phyloP scores from a whole-genome alignment of 1,140 invertebrate species.

The Meloidogyne floridensis region DNA sequence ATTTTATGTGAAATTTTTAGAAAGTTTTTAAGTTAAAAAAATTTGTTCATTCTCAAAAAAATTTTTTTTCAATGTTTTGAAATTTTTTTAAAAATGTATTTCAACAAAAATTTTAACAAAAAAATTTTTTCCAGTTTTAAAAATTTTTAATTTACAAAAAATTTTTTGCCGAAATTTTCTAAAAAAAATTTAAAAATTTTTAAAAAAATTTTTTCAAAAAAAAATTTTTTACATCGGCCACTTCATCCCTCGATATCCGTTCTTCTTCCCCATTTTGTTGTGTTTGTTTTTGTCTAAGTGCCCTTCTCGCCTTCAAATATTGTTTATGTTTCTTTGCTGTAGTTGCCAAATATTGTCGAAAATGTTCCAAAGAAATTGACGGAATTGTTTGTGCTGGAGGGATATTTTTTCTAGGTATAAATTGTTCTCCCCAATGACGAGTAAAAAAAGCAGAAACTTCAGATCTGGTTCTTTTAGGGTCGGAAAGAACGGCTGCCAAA shows the following conservation, averaged over 20 bases:
- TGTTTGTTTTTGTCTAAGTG: constrained; percentile 39
- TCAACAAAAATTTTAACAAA: too few relatives aligned
- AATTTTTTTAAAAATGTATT: too few relatives aligned
- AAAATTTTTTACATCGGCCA: constrained; percentile 72
- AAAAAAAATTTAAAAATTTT: too few relatives aligned
- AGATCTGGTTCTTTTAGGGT: constrained; percentile 79
- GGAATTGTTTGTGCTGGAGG: constrained; percentile 79
- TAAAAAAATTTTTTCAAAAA: too few relatives aligned
- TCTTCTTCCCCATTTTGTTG: constrained; percentile 37
- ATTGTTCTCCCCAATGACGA: constrained; percentile 93
- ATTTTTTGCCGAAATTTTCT: too few relatives aligned
- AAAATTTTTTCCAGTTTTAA: too few relatives aligned
- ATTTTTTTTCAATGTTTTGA: too few relatives aligned
- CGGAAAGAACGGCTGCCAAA: constrained; percentile 90
- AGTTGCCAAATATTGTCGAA: constrained; percentile 81
- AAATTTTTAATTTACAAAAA: too few relatives aligned
- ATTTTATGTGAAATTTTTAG: too few relatives aligned
- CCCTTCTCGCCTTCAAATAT: constrained; percentile 57
- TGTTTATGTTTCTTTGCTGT: constrained; percentile 67
- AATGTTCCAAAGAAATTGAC: constrained; percentile 80
- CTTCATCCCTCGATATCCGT: constrained; percentile 69
- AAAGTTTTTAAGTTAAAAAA: too few relatives aligned
- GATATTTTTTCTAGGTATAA: constrained; percentile 80
- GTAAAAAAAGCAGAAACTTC: constrained; percentile 83
- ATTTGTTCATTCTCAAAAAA: too few relatives aligned